These are phyloP conservation scores for Phoxinus phoxinus DNA, from an alignment of 2,113 vertebrate species.

Conservation along the genomic window DNA sequence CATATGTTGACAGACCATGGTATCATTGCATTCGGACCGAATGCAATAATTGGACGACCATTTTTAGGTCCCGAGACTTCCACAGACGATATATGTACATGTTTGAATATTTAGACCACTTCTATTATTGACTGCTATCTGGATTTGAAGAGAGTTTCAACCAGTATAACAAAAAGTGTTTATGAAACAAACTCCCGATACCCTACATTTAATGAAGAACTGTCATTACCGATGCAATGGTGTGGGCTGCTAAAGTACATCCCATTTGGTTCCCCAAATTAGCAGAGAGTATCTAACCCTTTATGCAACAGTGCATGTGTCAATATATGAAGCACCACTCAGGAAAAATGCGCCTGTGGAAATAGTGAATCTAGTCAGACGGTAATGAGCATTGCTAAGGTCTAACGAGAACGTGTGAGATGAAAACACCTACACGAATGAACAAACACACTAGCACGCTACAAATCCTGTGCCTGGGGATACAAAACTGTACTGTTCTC, in stretches of 20 bases:
- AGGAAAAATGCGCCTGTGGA: slow-evolving; percentile 1
- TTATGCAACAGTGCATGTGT: slow-evolving; percentile 20
- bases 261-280: not conserved
- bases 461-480: not conserved
- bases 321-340: not conserved
- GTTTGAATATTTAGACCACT: no score
- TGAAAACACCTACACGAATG: slow-evolving; percentile 2
- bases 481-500: not conserved
- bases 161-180: no score
- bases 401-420: not conserved
- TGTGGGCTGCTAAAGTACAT: not conserved
- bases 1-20: no score
- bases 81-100: no score
- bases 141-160: no score
- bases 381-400: slow-evolving; percentile 26
- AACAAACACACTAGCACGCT: not conserved
- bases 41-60: no score
- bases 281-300: not conserved
- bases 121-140: no score
- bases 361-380: not conserved
- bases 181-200: no score
- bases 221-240: not conserved
- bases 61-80: no score
- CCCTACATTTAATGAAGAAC: not conserved
- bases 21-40: no score